Percentiles rank a stretch among this genome's conserved stretches.
phyloP scores from a whole-genome alignment of 92 coral and sea anemone genomes.

The Siderastrea radians region DNA sequence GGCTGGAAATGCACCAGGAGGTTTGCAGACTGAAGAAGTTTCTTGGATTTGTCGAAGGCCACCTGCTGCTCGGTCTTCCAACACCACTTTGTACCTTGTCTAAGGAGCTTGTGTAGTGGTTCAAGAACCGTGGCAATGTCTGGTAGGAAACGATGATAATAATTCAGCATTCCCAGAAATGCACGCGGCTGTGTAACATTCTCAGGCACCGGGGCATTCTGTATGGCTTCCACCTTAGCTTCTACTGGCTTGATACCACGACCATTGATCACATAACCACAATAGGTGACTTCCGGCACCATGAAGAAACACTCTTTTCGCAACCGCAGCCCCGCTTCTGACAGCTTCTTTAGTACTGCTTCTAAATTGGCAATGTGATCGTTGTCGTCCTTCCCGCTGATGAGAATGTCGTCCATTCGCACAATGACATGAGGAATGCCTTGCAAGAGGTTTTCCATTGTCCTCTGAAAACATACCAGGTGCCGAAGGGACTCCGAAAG shows the following conservation, averaged over 20 bases:
- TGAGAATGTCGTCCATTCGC: slow-evolving; percentile 55
- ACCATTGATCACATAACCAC: slow-evolving; percentile 65
- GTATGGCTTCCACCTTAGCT: slow-evolving; percentile 71
- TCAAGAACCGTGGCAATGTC: slow-evolving; percentile 53
- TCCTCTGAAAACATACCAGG: slow-evolving; percentile 67
- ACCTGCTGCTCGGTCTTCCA: slow-evolving; percentile 42
- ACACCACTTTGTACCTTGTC: slow-evolving; percentile 34
- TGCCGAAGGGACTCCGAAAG: slow-evolving; percentile 36
- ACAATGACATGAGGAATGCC: slow-evolving; percentile 67
- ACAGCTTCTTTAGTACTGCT: slow-evolving; percentile 50
- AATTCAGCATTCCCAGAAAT: slow-evolving; percentile 63
- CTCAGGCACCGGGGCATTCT: slow-evolving; percentile 66
- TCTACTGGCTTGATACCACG: slow-evolving; percentile 63
- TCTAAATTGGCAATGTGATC: slow-evolving; percentile 60
- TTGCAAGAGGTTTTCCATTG: slow-evolving; percentile 70
- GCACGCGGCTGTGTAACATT: slow-evolving; percentile 66
- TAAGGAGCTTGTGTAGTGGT: slow-evolving; percentile 36
- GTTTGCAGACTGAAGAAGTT: slow-evolving; percentile 39
- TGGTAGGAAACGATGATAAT: slow-evolving; percentile 45
- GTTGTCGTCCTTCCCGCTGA: slow-evolving; percentile 50
- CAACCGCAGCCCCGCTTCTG: slow-evolving; percentile 47
- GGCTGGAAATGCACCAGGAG: slow-evolving; percentile 57
- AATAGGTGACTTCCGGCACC: slow-evolving; percentile 64
- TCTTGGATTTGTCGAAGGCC: slow-evolving; percentile 36
- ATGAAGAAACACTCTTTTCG: slow-evolving; percentile 58